Base-by-base conservation (phyloP, 1,140 invertebrate species). In the Homalodisca vitripennis region DNA sequence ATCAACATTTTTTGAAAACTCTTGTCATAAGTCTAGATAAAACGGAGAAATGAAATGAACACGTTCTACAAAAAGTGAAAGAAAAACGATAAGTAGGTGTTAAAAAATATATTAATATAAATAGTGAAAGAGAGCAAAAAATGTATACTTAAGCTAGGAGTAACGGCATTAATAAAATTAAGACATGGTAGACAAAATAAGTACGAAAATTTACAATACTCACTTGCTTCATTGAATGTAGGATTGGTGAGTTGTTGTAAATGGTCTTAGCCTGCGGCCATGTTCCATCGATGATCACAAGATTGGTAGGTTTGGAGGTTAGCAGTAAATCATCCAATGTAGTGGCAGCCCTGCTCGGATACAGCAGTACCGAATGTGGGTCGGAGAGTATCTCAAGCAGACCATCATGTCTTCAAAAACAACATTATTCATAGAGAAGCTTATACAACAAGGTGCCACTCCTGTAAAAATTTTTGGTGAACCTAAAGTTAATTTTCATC, bases 221-320 rank as follows among this genome's bases (percentile, higher is more conserved):
- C 62, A 77, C 76, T 76, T 91, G 88, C 72, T 82, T 85, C 51
- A 92, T 76, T 57, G 79, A 80, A 74, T 87, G 86, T 47, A 93
- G 78, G 31, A 84, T 79, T n/a, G 86, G 83, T 78, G 88, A 91
- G 51, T 88, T 86, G 46, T 89, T 85, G 80, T 90, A 92, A 68
- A 93, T 92, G 17, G 89, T 89, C 82, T 94, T 95, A 13, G 95
- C 93, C 83, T 98, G 94, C 20, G 92, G 88, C 94, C 94, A 98
- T 32, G 94, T 98, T 30, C 94, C 94, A 86, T 98, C 94, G 72
- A 98, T 86, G 62, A 98, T 79, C 48, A 98, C 82, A 46, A 97
- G 81, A 80, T 93, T 96, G 75, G 92, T 94, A 13, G 81, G 74
- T 34, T 14, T 13, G 27, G 67, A 55, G 13, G 70, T 68, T 14